phyloP scores from a whole-genome alignment of 2,888 invertebrate species.

The Drosophila picticornis region DNA sequence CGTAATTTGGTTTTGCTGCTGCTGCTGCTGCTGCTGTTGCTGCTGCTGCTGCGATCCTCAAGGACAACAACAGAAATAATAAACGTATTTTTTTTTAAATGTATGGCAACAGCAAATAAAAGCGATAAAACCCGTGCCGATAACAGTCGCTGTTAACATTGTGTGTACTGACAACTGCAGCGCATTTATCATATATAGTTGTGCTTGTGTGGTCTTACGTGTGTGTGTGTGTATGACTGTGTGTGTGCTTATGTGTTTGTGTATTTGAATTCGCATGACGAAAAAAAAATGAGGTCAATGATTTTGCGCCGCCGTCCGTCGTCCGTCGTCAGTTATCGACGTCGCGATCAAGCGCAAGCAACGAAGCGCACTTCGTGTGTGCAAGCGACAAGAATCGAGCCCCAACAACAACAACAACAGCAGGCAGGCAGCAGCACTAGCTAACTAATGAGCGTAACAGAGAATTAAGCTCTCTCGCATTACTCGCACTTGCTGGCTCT shows the following conservation, averaged over 20 bases:
- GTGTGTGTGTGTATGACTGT: conserved; percentile 18
- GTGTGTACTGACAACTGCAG: conserved; percentile 55
- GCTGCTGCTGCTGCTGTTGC: conserved; percentile 2
- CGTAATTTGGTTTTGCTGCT: conserved; percentile 44
- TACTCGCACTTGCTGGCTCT: conserved; percentile 2
- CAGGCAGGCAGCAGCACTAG: background rate
- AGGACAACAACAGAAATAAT: conserved; percentile 56
- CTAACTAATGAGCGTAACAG: conserved; percentile 59
- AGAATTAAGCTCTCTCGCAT: conserved; percentile 27
- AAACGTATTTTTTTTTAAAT: conserved; percentile 9
- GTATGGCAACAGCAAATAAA: conserved; percentile 25
- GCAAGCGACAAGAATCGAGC: conserved; percentile 60
- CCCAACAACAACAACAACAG: conserved; percentile 22
- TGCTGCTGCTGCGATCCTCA: conserved; percentile 44
- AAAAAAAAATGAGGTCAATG: conserved; percentile 81
- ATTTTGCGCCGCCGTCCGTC: conserved; percentile 74
- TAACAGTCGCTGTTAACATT: conserved; percentile 52
- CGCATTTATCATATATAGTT: conserved; percentile 28
- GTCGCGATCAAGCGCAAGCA: conserved; percentile 60
- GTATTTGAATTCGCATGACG: conserved; percentile 68
- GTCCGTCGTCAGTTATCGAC: conserved; percentile 69
- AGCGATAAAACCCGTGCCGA: conserved; percentile 64
- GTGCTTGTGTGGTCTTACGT: background rate
- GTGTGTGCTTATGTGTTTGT: conserved; percentile 8
- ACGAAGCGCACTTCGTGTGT: conserved; percentile 67